Evolutionary conservation across 2,888 invertebrate genomes (phyloP), one percentile per base, ranked within the genome.

Genomic region (Scaptomyza parva): DNA sequence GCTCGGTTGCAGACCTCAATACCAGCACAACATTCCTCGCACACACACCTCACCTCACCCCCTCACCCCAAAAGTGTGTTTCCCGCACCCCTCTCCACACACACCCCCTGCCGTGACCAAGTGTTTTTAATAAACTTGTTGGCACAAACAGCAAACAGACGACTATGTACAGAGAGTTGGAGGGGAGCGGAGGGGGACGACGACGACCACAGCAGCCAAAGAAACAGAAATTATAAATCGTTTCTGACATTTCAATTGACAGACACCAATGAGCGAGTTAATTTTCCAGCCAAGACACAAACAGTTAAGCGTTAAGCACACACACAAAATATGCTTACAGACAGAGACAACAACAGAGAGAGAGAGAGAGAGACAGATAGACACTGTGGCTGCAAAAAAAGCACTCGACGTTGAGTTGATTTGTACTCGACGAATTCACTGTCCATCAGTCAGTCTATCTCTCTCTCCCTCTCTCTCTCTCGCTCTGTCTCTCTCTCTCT

Each of bases 201-300:
- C 51, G 35, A 9, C 22, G 5, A 55, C 68, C 48, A 47, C 37
- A 53, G 61, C 40, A 51, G 52, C 39, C 70, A 75, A 43, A 76
- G 70, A 72, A 76, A 79, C 82, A 65, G 68, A 82, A 88, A 86
- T 88, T 86, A 88, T 88, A 86, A 88, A 88, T 88, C 88, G 89
- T 78, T 86, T 82, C 78, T 88, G 88, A 88, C 88, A 88, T 86
- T 88, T 88, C 89, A 80, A 88, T 82, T 88, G 88, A 88, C 88
- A 88, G 88, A 85, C 81, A 82, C 88, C 89, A 88, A 88, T 88
- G 88, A 85, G 86, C 81, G 88, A 85, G 88, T 88, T 86, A 88
- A 86, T 86, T 86, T 86, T 76, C 80, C 81, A 77, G 72, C 70
- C 61, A 58, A 70, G 65, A 63, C 65, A 53, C 50, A 47, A 65